Base-by-base conservation (phyloP, 92 coral and sea anemone genomes). In the Pocillopora meandrina region DNA sequence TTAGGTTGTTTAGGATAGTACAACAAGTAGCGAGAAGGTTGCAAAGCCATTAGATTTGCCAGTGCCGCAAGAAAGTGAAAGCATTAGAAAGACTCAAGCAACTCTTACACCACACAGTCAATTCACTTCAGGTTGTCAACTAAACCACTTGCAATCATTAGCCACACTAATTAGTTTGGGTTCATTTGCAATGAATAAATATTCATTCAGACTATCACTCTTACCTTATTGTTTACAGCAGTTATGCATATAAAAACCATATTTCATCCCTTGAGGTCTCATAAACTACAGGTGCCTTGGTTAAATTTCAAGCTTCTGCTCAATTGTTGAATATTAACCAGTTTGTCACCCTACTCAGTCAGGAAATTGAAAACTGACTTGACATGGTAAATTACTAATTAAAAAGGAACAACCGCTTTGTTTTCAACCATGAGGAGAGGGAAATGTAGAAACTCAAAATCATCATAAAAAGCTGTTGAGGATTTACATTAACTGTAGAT, bases 181-280 rank as follows among this genome's bases (percentile, higher is more conserved):
- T 52, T 74, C 79, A 74, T 66, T 63, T 21, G 72, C 15, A 18
- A 34, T 83, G 64, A 73, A 83, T 49, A 52, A 63, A 62, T 83
- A 83, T 55, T 63, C 76, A 68, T 47, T 12, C 49, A 5, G 14
- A 16, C 56, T 16, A 49, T 64, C 26, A 23, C 21, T 79, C 92
- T 74, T 89, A 89, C 92, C 92, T 84, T 75, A 34, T 16, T 61
- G 77, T 76, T 74, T 73, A 85, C 72, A 77, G 83, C 92, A 34
- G 85, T 89, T 77, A 89, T 72, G 87, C 86, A 89, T 76, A 89
- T 89, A 74, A 89, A 85, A 72, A 89, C 92, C 92, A 89, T 89
- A 72, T 36, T 74, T 72, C 69, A 58, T 82, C 68, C 62, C 62
- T 23, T 26, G 56, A 72, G 82, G 58, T 71, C 62, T 31, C 61